Conservation (phyloP, 2,113 vertebrate species). For the Protobothrops mucrosquamatus region DNA sequence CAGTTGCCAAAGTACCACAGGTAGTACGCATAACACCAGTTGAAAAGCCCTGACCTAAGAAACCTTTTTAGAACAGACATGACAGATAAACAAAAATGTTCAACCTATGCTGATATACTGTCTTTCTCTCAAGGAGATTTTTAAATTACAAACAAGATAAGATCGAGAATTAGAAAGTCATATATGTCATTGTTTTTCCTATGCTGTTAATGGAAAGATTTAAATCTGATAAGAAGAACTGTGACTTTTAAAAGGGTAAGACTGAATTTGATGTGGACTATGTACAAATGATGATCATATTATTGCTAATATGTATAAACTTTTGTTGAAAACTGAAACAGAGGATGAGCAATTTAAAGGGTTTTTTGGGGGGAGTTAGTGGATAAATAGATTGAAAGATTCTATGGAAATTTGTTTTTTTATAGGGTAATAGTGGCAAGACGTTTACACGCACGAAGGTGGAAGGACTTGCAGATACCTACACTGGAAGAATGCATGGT, state of each 20-base stretch:
- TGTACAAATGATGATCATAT: neutral
- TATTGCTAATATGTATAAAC: neutral
- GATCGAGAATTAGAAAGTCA: neutral
- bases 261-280: neutral
- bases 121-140: neutral
- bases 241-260: neutral
- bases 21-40: too few species aligned
- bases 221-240: neutral
- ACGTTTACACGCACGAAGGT: neutral
- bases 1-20: too few species aligned
- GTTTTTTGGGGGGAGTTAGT: neutral
- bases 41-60: neutral
- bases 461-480: neutral
- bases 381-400: neutral
- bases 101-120: neutral
- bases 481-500: too few species aligned
- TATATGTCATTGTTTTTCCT: neutral
- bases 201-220: neutral
- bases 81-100: neutral
- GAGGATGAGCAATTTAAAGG: neutral
- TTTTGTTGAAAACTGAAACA: neutral
- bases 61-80: neutral
- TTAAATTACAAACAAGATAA: too few species aligned
- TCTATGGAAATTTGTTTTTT: neutral
- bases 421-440: neutral